These are phyloP conservation scores for Drosophila rellima DNA, from an alignment of 2,888 invertebrate genomes.

Conservation along the genomic window DNA sequence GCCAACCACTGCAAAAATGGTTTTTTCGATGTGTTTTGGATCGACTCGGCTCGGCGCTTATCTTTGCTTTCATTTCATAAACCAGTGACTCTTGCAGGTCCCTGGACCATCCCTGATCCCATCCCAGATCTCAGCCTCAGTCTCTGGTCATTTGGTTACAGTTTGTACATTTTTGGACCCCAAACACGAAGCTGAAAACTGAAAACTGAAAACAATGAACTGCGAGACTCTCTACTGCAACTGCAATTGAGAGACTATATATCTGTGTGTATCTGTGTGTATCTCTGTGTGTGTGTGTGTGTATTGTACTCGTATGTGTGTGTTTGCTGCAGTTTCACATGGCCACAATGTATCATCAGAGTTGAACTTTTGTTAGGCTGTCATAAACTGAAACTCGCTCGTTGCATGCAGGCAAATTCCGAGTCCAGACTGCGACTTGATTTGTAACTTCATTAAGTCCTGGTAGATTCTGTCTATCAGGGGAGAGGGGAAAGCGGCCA, in stretches of 20 bases:
- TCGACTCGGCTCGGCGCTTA: conserved; percentile 63
- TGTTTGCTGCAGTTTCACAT: conserved; percentile 52
- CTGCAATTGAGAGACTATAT: conserved; percentile 66
- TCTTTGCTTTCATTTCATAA: conserved; percentile 81
- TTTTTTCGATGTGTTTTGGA: conserved; percentile 54
- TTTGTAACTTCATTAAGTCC: conserved; percentile 76
- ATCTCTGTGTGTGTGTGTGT: conserved; percentile 38
- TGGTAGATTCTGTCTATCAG: conserved; percentile 35
- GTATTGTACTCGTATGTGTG: conserved; percentile 38
- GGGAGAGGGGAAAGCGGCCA: background rate
- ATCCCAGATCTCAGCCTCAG: conserved; percentile 17
- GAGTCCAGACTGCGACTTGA: conserved; percentile 65
- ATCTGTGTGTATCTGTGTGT: background rate
- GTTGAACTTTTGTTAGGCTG: conserved; percentile 76
- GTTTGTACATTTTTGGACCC: conserved; percentile 70
- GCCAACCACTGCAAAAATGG: conserved; percentile 57
- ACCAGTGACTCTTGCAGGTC: conserved; percentile 59
- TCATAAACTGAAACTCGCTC: conserved; percentile 73
- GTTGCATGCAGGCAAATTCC: conserved; percentile 64
- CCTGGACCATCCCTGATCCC: conserved; percentile 24
- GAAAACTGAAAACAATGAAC: conserved; percentile 64
- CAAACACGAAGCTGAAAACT: conserved; percentile 58
- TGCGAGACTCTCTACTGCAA: conserved; percentile 65
- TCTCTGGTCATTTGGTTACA: conserved; percentile 62
- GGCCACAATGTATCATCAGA: conserved; percentile 77